phyloP scores from a whole-genome alignment of 2,113 vertebrate species.

The Percopsis transmontana region DNA sequence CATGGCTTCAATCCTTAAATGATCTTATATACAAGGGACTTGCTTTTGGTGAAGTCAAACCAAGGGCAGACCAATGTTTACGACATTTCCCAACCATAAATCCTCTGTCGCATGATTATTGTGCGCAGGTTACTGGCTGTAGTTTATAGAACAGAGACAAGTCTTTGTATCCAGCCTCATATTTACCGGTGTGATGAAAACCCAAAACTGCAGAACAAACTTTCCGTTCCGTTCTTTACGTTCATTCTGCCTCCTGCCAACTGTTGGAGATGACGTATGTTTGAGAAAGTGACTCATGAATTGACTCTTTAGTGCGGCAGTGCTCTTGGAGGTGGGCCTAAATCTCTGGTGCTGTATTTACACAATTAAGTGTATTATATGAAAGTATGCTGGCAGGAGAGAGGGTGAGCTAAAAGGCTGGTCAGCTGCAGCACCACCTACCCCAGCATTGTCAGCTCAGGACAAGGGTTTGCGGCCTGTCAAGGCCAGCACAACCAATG shows the following conservation, averaged over 20 bases:
- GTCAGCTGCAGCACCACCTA: conserved; percentile 45
- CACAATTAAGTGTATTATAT: conserved; percentile 67
- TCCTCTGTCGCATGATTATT: conserved; percentile 23
- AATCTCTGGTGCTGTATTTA: conserved; percentile 63
- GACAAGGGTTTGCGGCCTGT: conserved; percentile 44
- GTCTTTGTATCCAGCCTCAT: conserved; percentile 44
- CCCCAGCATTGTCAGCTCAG: conserved; percentile 48
- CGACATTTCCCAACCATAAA: conserved; percentile 35
- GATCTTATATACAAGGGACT: conserved; percentile 10
- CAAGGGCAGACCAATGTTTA: conserved; percentile 27
- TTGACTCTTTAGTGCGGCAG: conserved; percentile 66
- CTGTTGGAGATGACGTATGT: conserved; percentile 70
- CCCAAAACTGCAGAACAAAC: conserved; percentile 59
- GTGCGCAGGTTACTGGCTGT: conserved; percentile 27
- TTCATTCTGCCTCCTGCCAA: conserved; percentile 60
- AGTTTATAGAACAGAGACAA: conserved; percentile 49
- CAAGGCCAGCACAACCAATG: conserved; percentile 58
- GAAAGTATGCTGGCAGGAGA: conserved; percentile 65
- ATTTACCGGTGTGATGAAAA: conserved; percentile 66
- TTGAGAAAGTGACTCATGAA: conserved; percentile 76
- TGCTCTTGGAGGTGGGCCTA: conserved; percentile 66
- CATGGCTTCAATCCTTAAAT: conserved; percentile 20
- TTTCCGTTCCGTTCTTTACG: conserved; percentile 67
- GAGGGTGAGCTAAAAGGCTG: conserved; percentile 41
- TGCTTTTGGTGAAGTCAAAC: conserved; percentile 20